Evolutionary conservation across 2,797 vertebrate species (phyloP).

Genomic region (Pangasius krempfi): DNA sequence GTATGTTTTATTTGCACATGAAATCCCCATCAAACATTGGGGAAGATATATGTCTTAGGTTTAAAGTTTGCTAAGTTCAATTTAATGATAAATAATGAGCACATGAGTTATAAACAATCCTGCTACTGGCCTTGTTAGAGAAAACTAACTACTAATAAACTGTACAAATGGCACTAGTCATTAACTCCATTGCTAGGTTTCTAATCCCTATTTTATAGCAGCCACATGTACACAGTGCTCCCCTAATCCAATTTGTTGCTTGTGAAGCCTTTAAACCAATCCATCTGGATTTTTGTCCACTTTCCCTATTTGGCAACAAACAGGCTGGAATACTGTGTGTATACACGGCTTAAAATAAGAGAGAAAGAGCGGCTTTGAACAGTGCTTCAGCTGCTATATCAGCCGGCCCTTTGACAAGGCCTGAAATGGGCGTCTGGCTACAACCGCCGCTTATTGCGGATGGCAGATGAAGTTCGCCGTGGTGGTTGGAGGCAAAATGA

Average conservation of each 20-base stretch:
- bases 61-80: neutral
- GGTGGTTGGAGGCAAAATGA: constrained; percentile 75
- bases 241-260: constrained; percentile 40
- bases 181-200: constrained; percentile 8
- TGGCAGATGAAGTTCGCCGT: constrained; percentile 78
- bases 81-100: neutral
- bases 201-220: constrained; percentile 31
- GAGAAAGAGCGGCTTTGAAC: constrained; percentile 38
- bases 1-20: neutral
- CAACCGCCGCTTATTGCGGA: constrained; percentile 73
- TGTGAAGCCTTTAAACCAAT: constrained; percentile 41
- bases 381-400: constrained; percentile 58
- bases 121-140: neutral
- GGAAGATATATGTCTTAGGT: neutral
- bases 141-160: neutral
- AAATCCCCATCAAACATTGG: neutral
- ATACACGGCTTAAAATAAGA: constrained; percentile 23
- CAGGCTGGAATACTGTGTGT: constrained; percentile 30
- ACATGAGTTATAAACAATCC: constrained; percentile 5
- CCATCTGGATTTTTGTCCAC: constrained; percentile 41
- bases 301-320: constrained; percentile 42
- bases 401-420: constrained; percentile 62
- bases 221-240: constrained; percentile 23
- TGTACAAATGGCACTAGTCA: constrained; percentile 21
- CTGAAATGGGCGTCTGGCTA: constrained; percentile 66